Percentiles rank a stretch among this genome's conserved stretches.
Conservation (phyloP, 2,797 vertebrate species). For the Pyrocephalus nanus region DNA sequence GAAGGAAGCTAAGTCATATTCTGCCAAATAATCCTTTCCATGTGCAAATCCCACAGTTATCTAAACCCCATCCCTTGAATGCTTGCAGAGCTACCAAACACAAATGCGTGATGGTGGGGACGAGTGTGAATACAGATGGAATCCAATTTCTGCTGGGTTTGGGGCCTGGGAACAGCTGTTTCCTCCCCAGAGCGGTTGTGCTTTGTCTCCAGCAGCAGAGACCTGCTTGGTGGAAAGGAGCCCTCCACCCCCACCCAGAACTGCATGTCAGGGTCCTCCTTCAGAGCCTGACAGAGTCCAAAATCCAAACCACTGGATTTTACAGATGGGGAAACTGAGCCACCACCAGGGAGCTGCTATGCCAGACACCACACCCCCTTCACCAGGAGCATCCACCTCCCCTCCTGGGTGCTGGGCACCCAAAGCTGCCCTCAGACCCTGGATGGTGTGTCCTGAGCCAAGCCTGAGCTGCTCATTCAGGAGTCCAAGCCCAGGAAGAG, state of each 20-base stretch:
- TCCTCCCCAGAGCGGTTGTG: neutral
- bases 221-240: neutral
- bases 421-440: neutral
- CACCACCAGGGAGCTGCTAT: accelerated
- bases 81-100: neutral
- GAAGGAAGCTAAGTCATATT: neutral
- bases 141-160: neutral
- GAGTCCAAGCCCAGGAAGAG: neutral
- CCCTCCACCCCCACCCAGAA: accelerated
- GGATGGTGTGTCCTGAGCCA: neutral
- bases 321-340: neutral
- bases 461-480: neutral
- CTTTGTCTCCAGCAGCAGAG: neutral
- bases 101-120: accelerated
- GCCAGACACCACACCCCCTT: neutral
- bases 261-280: neutral
- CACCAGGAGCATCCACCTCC: neutral
- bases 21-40: neutral
- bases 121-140: neutral
- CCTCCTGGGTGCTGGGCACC: neutral
- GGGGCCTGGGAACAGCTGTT: neutral
- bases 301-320: neutral
- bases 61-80: neutral
- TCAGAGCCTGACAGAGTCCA: neutral
- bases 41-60: neutral